Evolutionary conservation across 1,140 invertebrate species (phyloP).

Genomic region (Thaumatotibia leucotreta): DNA sequence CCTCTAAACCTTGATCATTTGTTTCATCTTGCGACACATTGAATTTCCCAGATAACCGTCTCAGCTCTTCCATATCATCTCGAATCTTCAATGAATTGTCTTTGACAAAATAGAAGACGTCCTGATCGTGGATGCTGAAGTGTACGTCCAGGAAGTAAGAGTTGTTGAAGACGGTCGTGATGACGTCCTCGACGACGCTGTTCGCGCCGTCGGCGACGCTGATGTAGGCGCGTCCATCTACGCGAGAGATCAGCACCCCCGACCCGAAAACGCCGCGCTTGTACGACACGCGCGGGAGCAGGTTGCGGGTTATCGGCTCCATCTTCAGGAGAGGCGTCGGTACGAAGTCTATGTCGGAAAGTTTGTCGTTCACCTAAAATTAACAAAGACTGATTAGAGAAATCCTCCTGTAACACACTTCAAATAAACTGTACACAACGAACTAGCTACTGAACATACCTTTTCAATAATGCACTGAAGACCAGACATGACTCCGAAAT

Average conservation of each 20-base stretch:
- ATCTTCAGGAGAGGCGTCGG: conserved; percentile 88
- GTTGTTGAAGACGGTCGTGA: conserved; percentile 95
- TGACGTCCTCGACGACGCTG: conserved; percentile 92
- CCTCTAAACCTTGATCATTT: conserved; percentile 84
- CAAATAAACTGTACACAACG: too few species aligned
- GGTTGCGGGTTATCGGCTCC: conserved; percentile 88
- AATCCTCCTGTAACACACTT: too few species aligned
- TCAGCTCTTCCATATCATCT: conserved; percentile 92
- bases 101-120: conserved; percentile 97
- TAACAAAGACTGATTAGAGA: too few species aligned
- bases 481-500: conserved; percentile 92
- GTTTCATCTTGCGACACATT: conserved; percentile 95
- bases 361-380: conserved; percentile 84
- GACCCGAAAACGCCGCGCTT: conserved; percentile 91
- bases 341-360: conserved; percentile 89
- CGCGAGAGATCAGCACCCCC: conserved; percentile 91
- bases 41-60: conserved; percentile 91
- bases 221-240: conserved; percentile 87
- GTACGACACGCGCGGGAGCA: conserved; percentile 88
- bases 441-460: conserved; percentile 54
- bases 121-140: conserved; percentile 94
- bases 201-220: conserved; percentile 91
- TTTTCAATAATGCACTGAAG: conserved; percentile 91
- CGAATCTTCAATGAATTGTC: conserved; percentile 90
- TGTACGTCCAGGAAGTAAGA: conserved; percentile 94